Percentiles rank a stretch among this genome's conserved stretches.
phyloP scores from a whole-genome alignment of 2,113 vertebrate genomes.

The Dinomys branickii region DNA sequence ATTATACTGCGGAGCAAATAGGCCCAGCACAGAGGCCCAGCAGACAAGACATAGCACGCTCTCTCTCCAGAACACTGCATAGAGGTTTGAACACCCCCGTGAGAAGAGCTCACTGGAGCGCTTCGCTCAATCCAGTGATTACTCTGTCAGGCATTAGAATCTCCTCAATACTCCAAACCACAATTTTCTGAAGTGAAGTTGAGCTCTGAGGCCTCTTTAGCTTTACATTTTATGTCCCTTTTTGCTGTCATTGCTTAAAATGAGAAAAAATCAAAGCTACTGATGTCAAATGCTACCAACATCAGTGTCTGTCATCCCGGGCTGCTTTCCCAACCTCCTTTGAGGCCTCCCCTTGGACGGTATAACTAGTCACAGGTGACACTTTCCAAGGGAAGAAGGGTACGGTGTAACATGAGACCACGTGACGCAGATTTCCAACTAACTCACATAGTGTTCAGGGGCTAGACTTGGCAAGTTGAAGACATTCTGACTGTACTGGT shows the following conservation, averaged over 20 bases:
- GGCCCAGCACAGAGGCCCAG: neutral
- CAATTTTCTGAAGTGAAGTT: slow-evolving; percentile 84
- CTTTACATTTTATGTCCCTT: slow-evolving; percentile 80
- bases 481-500: neutral
- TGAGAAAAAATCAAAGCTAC: slow-evolving; percentile 87
- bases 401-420: slow-evolving; percentile 86
- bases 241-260: slow-evolving; percentile 79
- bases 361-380: slow-evolving; percentile 91
- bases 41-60: neutral
- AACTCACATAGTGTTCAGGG: slow-evolving; percentile 73
- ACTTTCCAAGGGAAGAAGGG: slow-evolving; percentile 85
- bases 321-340: slow-evolving; percentile 68
- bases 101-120: slow-evolving; percentile 32
- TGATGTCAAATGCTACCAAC: slow-evolving; percentile 86
- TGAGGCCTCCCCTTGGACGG: slow-evolving; percentile 86
- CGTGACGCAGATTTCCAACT: slow-evolving; percentile 82
- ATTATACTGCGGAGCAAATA: neutral
- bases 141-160: slow-evolving; percentile 85
- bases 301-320: slow-evolving; percentile 78
- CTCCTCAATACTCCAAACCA: slow-evolving; percentile 87
- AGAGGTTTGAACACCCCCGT: neutral
- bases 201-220: slow-evolving; percentile 82
- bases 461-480: slow-evolving; percentile 55
- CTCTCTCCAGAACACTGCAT: neutral
- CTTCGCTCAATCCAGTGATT: slow-evolving; percentile 66